These are phyloP conservation scores for Porites rus DNA, from an alignment of 92 coral and sea anemone species.

Conservation along the genomic window DNA sequence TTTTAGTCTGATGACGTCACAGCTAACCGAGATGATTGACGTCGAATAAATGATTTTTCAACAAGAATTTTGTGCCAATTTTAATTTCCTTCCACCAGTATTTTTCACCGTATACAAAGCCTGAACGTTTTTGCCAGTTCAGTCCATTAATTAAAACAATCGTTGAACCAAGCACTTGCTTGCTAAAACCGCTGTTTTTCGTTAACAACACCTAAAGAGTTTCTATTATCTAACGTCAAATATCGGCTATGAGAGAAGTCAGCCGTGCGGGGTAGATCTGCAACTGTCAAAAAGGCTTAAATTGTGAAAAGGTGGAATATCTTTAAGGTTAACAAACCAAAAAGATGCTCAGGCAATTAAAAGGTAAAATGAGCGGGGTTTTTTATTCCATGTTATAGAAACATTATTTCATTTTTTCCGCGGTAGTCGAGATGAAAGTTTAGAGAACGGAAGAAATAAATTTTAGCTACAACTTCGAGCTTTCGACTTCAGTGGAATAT, in stretches of 20 bases:
- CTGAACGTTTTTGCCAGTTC: neutral
- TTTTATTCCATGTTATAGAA: neutral
- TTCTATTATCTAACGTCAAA: neutral
- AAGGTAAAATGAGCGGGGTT: neutral
- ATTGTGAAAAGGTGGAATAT: slow-evolving; percentile 11
- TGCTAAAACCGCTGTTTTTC: slow-evolving; percentile 8
- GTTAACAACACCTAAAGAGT: neutral
- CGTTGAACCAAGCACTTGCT: neutral
- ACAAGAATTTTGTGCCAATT: slow-evolving; percentile 11
- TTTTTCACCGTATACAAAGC: neutral
- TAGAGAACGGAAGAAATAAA: neutral
- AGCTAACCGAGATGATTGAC: slow-evolving; percentile 24
- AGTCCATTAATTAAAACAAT: neutral
- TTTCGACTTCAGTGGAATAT: neutral
- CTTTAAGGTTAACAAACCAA: slow-evolving; percentile 10
- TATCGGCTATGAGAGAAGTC: neutral
- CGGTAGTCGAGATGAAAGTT: slow-evolving; percentile 12
- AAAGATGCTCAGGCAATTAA: neutral
- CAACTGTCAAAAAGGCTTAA: neutral
- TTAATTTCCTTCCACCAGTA: neutral
- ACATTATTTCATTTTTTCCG: neutral
- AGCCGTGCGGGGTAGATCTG: too few relatives aligned
- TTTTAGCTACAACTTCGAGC: neutral
- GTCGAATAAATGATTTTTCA: neutral
- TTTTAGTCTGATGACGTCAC: slow-evolving; percentile 51